Conservation (phyloP, 2,113 vertebrate genomes). For the Epinephelus moara region DNA sequence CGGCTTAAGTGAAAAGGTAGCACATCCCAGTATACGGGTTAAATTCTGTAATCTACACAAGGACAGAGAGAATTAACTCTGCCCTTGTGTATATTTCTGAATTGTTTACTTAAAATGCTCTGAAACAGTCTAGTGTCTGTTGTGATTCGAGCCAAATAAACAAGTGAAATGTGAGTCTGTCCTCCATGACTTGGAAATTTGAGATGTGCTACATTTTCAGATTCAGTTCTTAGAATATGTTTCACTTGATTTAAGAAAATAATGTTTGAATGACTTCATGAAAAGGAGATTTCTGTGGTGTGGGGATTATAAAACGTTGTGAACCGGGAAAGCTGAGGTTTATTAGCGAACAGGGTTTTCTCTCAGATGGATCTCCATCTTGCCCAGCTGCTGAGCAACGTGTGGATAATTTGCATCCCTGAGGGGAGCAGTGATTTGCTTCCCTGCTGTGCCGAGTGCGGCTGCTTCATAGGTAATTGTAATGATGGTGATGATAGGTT, state of each 20-base stretch:
- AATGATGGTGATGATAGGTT: constrained; percentile 78
- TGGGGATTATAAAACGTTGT: background rate
- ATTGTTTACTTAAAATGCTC: no score
- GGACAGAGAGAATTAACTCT: no score
- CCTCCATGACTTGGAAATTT: no score
- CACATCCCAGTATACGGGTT: no score
- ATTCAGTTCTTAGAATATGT: no score
- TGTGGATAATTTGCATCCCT: constrained; percentile 70
- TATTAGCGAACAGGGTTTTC: constrained; percentile 21
- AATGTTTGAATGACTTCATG: background rate
- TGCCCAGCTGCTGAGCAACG: constrained; percentile 52
- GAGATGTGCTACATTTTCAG: no score
- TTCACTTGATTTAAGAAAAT: background rate
- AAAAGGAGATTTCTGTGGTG: background rate
- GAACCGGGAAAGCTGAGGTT: background rate
- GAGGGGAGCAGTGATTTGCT: constrained; percentile 56
- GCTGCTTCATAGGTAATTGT: constrained; percentile 71
- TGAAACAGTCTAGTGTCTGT: no score
- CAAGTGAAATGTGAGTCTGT: no score
- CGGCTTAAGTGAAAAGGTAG: no score
- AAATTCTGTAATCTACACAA: no score
- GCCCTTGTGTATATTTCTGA: no score
- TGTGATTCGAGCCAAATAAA: no score
- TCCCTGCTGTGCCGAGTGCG: constrained; percentile 47
- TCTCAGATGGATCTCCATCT: constrained; percentile 29